Conservation (phyloP, 1,140 invertebrate genomes). For the Microvelia longipes region DNA sequence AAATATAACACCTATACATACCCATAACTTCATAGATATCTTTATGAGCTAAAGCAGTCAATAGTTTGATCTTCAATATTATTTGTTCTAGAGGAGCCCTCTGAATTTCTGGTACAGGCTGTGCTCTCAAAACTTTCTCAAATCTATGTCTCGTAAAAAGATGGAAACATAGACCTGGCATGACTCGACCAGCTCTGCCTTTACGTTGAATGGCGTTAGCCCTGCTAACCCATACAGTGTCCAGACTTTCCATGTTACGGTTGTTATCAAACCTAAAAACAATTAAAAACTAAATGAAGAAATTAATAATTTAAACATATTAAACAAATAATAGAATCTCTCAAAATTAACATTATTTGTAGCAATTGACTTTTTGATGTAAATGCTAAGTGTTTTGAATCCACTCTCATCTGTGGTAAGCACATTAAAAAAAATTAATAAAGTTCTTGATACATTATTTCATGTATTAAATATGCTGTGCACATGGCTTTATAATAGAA, state of each 20-base stretch:
- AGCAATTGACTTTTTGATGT: no score
- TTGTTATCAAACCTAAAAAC: slow-evolving; percentile 70
- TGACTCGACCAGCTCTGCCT: slow-evolving; percentile 74
- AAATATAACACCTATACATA: slow-evolving; percentile 23
- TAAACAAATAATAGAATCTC: not conserved
- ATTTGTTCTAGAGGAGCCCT: slow-evolving; percentile 72
- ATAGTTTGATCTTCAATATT: slow-evolving; percentile 71
- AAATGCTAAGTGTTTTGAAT: no score
- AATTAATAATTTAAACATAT: no score
- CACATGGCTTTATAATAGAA: no score
- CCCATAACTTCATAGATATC: slow-evolving; percentile 50
- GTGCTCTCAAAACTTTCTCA: slow-evolving; percentile 42
- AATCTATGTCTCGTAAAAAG: slow-evolving; percentile 55
- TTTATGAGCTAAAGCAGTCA: slow-evolving; percentile 47
- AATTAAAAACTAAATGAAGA: no score
- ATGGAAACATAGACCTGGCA: slow-evolving; percentile 67
- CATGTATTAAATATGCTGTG: no score
- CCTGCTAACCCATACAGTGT: slow-evolving; percentile 60
- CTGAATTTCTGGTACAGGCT: slow-evolving; percentile 70
- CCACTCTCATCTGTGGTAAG: no score
- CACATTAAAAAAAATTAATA: no score
- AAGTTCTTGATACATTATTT: no score
- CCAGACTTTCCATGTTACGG: slow-evolving; percentile 69
- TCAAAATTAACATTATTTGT: not conserved
- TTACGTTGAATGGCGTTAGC: slow-evolving; percentile 68